Base-by-base conservation (phyloP, 2,888 invertebrate species). In the Caenorhabditis sp. region DNA sequence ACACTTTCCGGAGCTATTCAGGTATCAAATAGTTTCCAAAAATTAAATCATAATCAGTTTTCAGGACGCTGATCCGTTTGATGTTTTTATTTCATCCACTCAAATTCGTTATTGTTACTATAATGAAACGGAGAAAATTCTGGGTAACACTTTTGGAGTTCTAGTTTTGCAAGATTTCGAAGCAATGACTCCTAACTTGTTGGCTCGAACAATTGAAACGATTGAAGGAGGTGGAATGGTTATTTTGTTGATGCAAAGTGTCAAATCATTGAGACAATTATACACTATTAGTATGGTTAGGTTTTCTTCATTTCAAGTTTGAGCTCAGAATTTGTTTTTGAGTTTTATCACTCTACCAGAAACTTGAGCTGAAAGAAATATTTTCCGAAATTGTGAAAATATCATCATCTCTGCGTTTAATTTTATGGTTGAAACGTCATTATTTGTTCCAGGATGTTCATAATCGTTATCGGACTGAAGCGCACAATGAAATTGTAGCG, bases 131-230 rank as follows among this genome's bases (percentile, higher is more conserved):
- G 96, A 97, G 88, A 94, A 95, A 82, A 95, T 99, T 89, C 91
- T 99, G 0, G 99, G 99, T 66, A 95, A 95, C 87, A 99, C 99
- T 0, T 99, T 93, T 89, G 95, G 95, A 63, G 93, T 95, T 90
- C 95, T 96, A 90, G 93, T 97, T 50, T 90, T 97, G 72, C 95
- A 96, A 92, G 96, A 97, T 88, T 97, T 96, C 90, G 97, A 99
- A 91, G 97, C 97, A 0, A 88, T 99, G 0, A 97, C 97, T 1
- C 97, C 99, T 0, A 99, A 99, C 90, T 90, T 97, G 74, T 90
- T 99, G 87, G 97, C 97, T 0, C 91, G 97, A 63, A 97, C 97
- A 0, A 92, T 99, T 78, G 99, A 99, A 91, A 99, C 99, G 0
- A 95, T 99, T 0, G 95, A 97, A 90, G 99, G 97, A 25, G 95